phyloP scores from a whole-genome alignment of 2,797 vertebrate species.

The Hemitrygon akajei region DNA sequence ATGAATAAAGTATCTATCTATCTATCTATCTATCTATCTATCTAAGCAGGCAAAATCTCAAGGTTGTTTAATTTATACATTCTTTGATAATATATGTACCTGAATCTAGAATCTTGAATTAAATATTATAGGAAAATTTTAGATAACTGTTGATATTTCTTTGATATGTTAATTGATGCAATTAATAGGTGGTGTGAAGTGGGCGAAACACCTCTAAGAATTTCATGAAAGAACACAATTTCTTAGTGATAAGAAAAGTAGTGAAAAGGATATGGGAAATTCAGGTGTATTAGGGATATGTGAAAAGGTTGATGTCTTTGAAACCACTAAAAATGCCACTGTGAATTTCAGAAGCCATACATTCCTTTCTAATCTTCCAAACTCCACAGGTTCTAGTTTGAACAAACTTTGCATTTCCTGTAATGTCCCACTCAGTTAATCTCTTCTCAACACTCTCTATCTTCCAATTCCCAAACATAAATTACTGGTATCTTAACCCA shows the following conservation, averaged over 20 bases:
- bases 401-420: not conserved
- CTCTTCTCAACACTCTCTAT: not conserved
- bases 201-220: not conserved
- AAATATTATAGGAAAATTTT: too few species aligned
- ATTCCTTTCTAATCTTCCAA: not conserved
- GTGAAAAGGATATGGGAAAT: too few species aligned
- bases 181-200: not conserved
- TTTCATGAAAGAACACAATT: not conserved
- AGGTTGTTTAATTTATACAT: too few species aligned
- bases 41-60: too few species aligned
- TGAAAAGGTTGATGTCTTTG: not conserved
- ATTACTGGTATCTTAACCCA: not conserved
- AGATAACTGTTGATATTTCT: too few species aligned
- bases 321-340: not conserved
- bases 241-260: too few species aligned
- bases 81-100: too few species aligned
- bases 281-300: too few species aligned
- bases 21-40: too few species aligned
- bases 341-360: not conserved
- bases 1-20: too few species aligned
- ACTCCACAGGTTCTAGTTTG: not conserved
- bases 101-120: too few species aligned
- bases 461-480: not conserved
- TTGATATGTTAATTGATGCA: too few species aligned
- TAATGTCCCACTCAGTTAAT: not conserved